Evolutionary conservation across 2,888 invertebrate species (phyloP), one percentile per base, ranked within the genome.

Genomic region (Athripsodes cinereus): DNA sequence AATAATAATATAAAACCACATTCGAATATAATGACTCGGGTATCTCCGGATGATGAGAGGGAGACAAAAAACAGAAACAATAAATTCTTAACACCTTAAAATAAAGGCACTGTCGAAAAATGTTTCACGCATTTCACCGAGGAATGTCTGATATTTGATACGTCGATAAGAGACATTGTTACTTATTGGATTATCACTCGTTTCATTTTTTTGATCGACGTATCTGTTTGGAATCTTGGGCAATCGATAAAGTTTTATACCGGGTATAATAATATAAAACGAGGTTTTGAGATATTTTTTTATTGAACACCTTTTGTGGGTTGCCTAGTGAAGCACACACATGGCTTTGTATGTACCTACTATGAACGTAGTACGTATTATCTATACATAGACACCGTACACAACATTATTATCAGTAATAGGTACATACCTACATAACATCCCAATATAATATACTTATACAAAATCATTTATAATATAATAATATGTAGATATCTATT

Each of bases 171-270:
- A 40, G 40, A 40, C 40, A 40, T 40, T 40, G 40, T 40, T 40
- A 13, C 40, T n/a, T 40, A 40, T n/a, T 40, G n/a, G 40, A n/a
- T 40, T 40, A 16, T 40, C 16, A 13, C 40, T 40, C 5, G 40
- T 40, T 3, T 3, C 8, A n/a, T 40, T 40, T 40, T 40, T 40
- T 16, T 40, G 13, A 13, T 13, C 5, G 40, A 13, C 26, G 26
- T 40, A 13, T 40, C 40, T 26, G 5, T n/a, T 8, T 16, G 40
- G 40, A 40, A 40, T 40, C 50, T 50, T 26, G 22, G 50, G 22
- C 50, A 44, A 56, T 52, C 44, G 56, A 56, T 44, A 46, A 31
- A 40, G 46, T 51, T 56, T 56, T 56, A 56, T 56, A 34, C 13
- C 44, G 46, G 56, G 52, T 31, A 31, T 56, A 55, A 11, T 31